Evolutionary conservation across 1,140 invertebrate species (phyloP).

Genomic region (Lysiphlebus fabarum): DNA sequence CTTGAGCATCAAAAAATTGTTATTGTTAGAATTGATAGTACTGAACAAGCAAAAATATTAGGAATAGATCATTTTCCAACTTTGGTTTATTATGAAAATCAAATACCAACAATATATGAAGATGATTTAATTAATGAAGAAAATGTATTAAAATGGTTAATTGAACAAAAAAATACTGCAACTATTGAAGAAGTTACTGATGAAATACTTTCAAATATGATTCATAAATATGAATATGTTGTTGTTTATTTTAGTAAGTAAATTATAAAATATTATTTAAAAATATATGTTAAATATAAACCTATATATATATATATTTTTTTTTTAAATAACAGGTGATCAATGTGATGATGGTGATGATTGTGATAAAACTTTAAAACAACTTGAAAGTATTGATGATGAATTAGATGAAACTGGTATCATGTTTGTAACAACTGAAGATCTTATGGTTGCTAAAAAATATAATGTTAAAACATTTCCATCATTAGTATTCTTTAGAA

Average conservation of each 20-base stretch:
- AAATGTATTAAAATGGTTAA: slow-evolving; percentile 84
- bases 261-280: slow-evolving; percentile 3
- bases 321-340: slow-evolving; percentile 60
- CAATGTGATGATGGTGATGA: slow-evolving; percentile 82
- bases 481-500: slow-evolving; percentile 84
- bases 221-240: slow-evolving; percentile 89
- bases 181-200: slow-evolving; percentile 94
- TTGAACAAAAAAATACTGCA: slow-evolving; percentile 85
- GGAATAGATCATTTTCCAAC: slow-evolving; percentile 87
- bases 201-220: slow-evolving; percentile 82
- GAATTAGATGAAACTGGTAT: slow-evolving; percentile 90
- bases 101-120: slow-evolving; percentile 88
- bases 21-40: slow-evolving; percentile 84
- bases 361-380: slow-evolving; percentile 79
- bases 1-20: slow-evolving; percentile 85
- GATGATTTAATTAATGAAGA: slow-evolving; percentile 89
- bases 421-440: slow-evolving; percentile 90
- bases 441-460: slow-evolving; percentile 76
- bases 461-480: slow-evolving; percentile 82
- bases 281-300: slow-evolving; percentile 9
- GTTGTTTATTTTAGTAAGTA: slow-evolving; percentile 88
- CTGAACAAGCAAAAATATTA: slow-evolving; percentile 84
- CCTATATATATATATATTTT: slow-evolving; percentile 12
- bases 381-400: slow-evolving; percentile 90
- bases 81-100: slow-evolving; percentile 87